Evolutionary conservation across 2,797 vertebrate genomes (phyloP), one percentile per base, ranked within the genome.

Genomic region (Sandelia bainsii): DNA sequence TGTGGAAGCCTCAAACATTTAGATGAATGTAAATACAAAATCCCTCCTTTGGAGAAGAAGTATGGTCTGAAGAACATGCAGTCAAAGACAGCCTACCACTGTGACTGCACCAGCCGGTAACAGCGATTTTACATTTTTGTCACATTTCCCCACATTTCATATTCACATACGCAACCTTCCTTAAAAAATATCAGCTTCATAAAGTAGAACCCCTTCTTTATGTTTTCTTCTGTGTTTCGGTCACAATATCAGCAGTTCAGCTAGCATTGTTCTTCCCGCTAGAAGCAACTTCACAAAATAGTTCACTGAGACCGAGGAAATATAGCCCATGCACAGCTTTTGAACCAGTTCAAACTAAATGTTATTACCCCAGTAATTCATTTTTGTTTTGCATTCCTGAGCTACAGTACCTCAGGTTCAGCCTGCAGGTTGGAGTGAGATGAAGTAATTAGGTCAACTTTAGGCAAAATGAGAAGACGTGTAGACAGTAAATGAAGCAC

Each of bases 71-170:
- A 86, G 52, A 98, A 96, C 10, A 0, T 0, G 0, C 92, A 92
- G 42, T 80, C 14, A 0, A 85, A 48, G 53, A 92, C 70, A 0
- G 83, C 93, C 12, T 96, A 96, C 76, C 95, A 96, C 76, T 97
- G 96, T 72, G 89, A 94, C 45, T 97, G 96, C 68, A 96, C 89
- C 0, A 90, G 17, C 77, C 91, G 94, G 96, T 96, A 89, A 92
- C 45, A 53, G 40, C 40, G 10, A 44, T 51, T 66, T 9, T 27
- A 7, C 17, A 6, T 48, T 40, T 16, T 20, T 60, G 1, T 39
- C 1, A 23, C 10, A 0, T 8, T 2, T 5, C 3, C 14, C 8
- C 37, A 48, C 50, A 19, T 64, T 82, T 14, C 20, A n/a, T 58
- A n/a, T 40, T 80, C 12, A 44, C 12, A 34, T 25, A 32, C 25